A percentile compares a stretch with the other conserved stretches of the same genome.
phyloP scores from a whole-genome alignment of 2,888 invertebrate genomes.

The Balanococcus diminutus region DNA sequence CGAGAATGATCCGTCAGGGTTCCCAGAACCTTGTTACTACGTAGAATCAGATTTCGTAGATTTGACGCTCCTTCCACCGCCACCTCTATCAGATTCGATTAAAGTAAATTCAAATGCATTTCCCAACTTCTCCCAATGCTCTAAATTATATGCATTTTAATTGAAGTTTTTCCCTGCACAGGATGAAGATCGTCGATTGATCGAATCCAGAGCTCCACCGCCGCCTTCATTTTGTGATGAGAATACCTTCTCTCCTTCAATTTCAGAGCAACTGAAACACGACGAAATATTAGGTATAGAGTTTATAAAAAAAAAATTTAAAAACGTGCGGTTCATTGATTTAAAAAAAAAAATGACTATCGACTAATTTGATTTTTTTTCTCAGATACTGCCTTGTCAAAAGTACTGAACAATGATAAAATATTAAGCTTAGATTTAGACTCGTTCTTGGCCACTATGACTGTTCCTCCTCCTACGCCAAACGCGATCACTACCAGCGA shows the following conservation, averaged over 20 bases:
- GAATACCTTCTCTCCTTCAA: slow-evolving; percentile 4
- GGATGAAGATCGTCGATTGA: slow-evolving; percentile 34
- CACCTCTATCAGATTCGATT: slow-evolving; percentile 69
- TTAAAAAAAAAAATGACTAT: too few species aligned
- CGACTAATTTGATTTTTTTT: neutral
- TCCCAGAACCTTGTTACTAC: slow-evolving; percentile 65
- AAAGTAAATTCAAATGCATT: slow-evolving; percentile 28
- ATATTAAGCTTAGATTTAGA: slow-evolving; percentile 69
- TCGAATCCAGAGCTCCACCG: slow-evolving; percentile 46
- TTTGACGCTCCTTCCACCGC: slow-evolving; percentile 84
- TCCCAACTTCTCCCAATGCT: neutral
- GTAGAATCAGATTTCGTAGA: slow-evolving; percentile 89
- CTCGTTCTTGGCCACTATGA: slow-evolving; percentile 80
- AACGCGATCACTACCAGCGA: slow-evolving; percentile 68
- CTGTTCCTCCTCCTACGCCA: slow-evolving; percentile 77
- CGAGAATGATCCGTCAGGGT: slow-evolving; percentile 57
- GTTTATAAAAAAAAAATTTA: too few species aligned
- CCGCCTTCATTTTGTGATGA: slow-evolving; percentile 48
- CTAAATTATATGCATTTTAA: neutral
- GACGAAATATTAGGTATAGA: slow-evolving; percentile 44
- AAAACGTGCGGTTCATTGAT: too few species aligned
- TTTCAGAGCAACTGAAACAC: slow-evolving; percentile 24
- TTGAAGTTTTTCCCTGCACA: neutral
- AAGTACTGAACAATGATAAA: slow-evolving; percentile 59
- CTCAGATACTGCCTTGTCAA: slow-evolving; percentile 56